These are phyloP conservation scores for Chironomus riparius DNA, from an alignment of 2,888 invertebrate species.

Conservation along the genomic window DNA sequence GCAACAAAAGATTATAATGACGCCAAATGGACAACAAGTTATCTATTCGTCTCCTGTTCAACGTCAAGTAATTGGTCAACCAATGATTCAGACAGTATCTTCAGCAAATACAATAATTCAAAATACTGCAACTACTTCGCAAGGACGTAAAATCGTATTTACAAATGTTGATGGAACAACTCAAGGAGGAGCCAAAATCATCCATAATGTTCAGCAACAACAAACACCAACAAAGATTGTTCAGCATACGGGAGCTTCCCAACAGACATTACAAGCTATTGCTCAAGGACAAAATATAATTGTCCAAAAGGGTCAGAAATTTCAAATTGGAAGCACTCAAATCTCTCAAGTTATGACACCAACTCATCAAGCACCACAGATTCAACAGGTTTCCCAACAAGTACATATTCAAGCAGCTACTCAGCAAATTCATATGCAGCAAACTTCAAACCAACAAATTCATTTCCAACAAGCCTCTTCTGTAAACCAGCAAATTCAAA, in stretches of 20 bases:
- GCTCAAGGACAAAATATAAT: slow-evolving; percentile 24
- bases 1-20: slow-evolving; percentile 30
- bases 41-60: slow-evolving; percentile 20
- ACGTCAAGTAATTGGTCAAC: slow-evolving; percentile 16
- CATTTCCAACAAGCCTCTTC: no score
- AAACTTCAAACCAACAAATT: neutral
- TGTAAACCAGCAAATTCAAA: no score
- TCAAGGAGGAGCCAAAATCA: neutral
- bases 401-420: slow-evolving; percentile 25
- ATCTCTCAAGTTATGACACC: slow-evolving; percentile 29
- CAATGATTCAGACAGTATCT: slow-evolving; percentile 12
- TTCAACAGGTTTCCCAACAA: slow-evolving; percentile 30
- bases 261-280: slow-evolving; percentile 14
- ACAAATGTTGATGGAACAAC: neutral
- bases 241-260: neutral
- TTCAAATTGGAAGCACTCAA: slow-evolving; percentile 24
- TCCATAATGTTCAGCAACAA: slow-evolving; percentile 2
- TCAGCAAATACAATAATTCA: slow-evolving; percentile 22
- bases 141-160: slow-evolving; percentile 23
- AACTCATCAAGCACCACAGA: slow-evolving; percentile 31
- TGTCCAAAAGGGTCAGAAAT: slow-evolving; percentile 24
- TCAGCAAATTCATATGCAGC: slow-evolving; percentile 30
- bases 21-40: slow-evolving; percentile 17
- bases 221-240: neutral
- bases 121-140: slow-evolving; percentile 28